Conservation (phyloP, 2,888 invertebrate species). For the Acleris holmiana region DNA sequence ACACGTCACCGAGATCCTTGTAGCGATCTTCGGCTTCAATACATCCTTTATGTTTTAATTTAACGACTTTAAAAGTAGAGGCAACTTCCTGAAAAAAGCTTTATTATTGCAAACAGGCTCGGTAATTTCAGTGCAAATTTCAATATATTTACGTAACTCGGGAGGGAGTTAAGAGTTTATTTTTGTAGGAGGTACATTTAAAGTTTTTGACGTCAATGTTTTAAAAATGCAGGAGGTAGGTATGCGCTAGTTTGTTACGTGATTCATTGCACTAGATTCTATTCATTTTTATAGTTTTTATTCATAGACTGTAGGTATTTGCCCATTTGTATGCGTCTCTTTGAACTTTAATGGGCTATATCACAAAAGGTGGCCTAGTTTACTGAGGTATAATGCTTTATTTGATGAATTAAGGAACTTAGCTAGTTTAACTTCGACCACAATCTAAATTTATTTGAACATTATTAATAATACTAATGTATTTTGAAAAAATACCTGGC, state of each 20-base stretch:
- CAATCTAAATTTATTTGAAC: not conserved
- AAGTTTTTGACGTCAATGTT: slow-evolving; percentile 65
- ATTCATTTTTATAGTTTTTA: slow-evolving; percentile 26
- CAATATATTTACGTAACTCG: slow-evolving; percentile 29
- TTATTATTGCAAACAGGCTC: not conserved
- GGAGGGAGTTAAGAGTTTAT: slow-evolving; percentile 36
- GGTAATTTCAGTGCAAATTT: slow-evolving; percentile 16
- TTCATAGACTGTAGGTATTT: slow-evolving; percentile 8
- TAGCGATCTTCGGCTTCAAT: slow-evolving; percentile 2
- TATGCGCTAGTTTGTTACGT: slow-evolving; percentile 48
- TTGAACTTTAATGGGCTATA: slow-evolving; percentile 17
- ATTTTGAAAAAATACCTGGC: no score
- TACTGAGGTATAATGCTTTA: not conserved
- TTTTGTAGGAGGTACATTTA: slow-evolving; percentile 51
- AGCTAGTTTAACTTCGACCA: not conserved
- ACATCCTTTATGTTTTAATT: slow-evolving; percentile 2
- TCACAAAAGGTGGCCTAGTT: slow-evolving; percentile 21
- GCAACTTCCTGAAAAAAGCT: slow-evolving; percentile 11
- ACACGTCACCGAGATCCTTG: slow-evolving; percentile 46
- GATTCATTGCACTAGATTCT: slow-evolving; percentile 58
- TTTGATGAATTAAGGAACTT: not conserved
- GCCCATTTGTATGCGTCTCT: slow-evolving; percentile 10
- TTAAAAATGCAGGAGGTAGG: slow-evolving; percentile 59
- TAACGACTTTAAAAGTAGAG: slow-evolving; percentile 11
- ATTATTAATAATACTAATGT: not conserved